Conservation (phyloP, 2,797 vertebrate species). For the Ambastaia sidthimunki region DNA sequence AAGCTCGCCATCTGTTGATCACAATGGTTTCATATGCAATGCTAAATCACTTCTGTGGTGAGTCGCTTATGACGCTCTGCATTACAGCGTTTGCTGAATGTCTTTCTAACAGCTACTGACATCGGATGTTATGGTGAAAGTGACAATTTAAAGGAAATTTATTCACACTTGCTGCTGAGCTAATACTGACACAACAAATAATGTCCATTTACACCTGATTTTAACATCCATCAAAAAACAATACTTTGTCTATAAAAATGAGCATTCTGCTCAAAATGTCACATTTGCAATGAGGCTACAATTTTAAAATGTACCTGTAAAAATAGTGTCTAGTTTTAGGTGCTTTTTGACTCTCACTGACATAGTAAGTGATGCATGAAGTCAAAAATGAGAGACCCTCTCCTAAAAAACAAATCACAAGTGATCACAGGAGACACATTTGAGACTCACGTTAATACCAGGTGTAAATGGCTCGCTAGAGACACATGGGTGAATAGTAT, state of each 20-base stretch:
- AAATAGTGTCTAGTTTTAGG: neutral
- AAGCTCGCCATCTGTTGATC: conserved; percentile 4
- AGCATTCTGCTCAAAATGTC: neutral
- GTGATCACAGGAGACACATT: neutral
- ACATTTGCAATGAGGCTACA: neutral
- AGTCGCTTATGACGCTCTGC: neutral
- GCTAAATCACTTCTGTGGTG: neutral
- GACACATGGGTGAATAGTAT: neutral
- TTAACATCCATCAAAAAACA: neutral
- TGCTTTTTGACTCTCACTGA: neutral
- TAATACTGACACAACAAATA: neutral
- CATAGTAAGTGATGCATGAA: neutral
- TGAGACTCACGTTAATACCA: neutral
- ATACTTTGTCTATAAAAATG: neutral
- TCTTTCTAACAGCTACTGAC: neutral
- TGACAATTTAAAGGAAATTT: neutral
- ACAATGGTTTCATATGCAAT: neutral
- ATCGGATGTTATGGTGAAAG: neutral
- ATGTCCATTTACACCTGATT: neutral
- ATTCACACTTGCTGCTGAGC: neutral
- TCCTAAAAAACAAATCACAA: neutral
- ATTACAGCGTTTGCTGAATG: neutral
- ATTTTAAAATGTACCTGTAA: neutral
- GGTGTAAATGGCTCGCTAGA: neutral
- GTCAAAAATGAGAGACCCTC: neutral